These are phyloP conservation scores for Apodemus speciosus DNA, from an alignment of 2,113 vertebrate species.

Conservation along the genomic window DNA sequence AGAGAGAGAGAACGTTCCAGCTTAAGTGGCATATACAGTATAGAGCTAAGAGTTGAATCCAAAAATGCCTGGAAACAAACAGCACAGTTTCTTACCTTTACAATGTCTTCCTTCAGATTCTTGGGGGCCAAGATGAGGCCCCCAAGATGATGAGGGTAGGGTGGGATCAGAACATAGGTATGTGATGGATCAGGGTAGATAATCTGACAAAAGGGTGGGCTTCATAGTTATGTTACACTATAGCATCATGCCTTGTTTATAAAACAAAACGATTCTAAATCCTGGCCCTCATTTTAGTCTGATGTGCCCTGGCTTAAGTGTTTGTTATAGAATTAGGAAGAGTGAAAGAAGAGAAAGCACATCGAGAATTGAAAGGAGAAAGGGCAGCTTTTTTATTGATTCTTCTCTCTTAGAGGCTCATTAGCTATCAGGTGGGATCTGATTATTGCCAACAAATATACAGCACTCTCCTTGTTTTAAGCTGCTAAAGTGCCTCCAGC, in stretches of 20 bases:
- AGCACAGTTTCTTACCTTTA: neutral
- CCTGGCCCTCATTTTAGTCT: conserved; percentile 35
- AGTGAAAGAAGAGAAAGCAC: neutral
- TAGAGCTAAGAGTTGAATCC: neutral
- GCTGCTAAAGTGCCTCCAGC: conserved; percentile 65
- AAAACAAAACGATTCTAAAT: neutral
- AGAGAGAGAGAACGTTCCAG: neutral
- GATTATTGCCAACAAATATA: conserved; percentile 71
- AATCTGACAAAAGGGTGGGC: neutral
- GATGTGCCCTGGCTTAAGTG: conserved; percentile 34
- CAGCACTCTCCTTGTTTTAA: neutral
- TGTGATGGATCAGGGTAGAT: neutral
- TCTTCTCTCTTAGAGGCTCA: conserved; percentile 70
- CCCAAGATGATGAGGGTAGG: neutral
- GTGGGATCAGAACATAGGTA: neutral
- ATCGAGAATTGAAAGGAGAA: conserved; percentile 62
- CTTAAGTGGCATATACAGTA: neutral
- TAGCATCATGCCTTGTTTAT: neutral
- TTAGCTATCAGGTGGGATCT: conserved; percentile 71
- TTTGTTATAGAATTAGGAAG: conserved; percentile 69
- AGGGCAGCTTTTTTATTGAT: conserved; percentile 71
- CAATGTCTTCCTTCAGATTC: neutral
- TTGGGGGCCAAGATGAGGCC: neutral
- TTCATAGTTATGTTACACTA: neutral
- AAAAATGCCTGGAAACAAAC: conserved; percentile 9